Conservation (phyloP, 2,797 vertebrate genomes). For the Gymnoscopelus braueri region DNA sequence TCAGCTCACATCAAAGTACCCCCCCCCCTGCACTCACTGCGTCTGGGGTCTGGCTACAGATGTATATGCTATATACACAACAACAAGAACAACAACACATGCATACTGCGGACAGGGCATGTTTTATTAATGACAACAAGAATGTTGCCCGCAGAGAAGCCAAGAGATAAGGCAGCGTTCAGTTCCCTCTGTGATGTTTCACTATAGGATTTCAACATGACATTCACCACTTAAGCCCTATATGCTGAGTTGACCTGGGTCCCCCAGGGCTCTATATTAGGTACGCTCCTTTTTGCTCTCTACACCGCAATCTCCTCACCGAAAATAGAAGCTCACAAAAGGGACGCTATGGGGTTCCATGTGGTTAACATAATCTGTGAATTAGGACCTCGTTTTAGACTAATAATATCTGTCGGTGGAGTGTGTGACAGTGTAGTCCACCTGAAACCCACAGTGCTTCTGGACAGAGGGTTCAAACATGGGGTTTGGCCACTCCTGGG, state of each 20-base stretch:
- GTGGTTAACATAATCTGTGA: conserved; percentile 34
- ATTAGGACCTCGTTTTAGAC: conserved; percentile 41
- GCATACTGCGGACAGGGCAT: conserved; percentile 27
- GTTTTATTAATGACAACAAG: conserved; percentile 41
- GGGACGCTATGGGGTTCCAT: conserved; percentile 24
- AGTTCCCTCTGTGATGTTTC: conserved; percentile 12
- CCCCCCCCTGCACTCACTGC: conserved; percentile 36
- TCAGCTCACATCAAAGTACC: conserved; percentile 65
- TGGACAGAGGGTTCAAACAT: conserved; percentile 25
- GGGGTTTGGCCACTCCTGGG: no score
- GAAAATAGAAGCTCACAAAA: neutral
- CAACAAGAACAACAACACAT: conserved; percentile 47
- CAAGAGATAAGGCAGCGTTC: conserved; percentile 10
- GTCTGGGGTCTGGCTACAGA: conserved; percentile 53
- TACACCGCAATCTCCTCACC: neutral
- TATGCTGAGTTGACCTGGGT: no score
- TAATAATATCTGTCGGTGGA: conserved; percentile 55
- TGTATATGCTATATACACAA: conserved; percentile 41
- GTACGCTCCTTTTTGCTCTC: neutral
- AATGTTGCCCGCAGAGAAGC: conserved; percentile 19
- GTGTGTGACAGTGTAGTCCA: conserved; percentile 45
- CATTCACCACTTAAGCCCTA: no score
- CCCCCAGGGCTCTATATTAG: no score
- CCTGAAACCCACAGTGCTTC: conserved; percentile 43
- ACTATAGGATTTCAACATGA: neutral